Evolutionary conservation across 2,888 invertebrate genomes (phyloP).

Genomic region (Anodontia alba): DNA sequence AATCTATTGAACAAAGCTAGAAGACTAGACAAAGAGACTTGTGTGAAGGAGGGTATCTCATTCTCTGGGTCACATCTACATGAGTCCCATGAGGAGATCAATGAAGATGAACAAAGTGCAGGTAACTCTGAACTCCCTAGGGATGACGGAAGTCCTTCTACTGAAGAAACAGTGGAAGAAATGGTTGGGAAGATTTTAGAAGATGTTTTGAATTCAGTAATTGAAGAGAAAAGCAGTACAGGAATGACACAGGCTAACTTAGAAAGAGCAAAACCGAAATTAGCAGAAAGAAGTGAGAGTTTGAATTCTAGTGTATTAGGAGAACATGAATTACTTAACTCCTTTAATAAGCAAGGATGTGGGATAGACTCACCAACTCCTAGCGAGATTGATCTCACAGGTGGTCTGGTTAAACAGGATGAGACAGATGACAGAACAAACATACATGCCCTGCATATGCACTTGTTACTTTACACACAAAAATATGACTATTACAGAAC

Average conservation of each 20-base stretch:
- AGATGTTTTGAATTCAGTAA: conserved; percentile 53
- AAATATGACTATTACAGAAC: conserved; percentile 91
- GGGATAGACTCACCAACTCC: conserved; percentile 76
- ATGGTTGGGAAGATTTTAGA: conserved; percentile 84
- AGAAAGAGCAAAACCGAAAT: conserved; percentile 9
- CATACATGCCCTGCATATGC: conserved; percentile 92
- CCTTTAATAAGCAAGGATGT: conserved; percentile 69
- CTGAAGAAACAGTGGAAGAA: conserved; percentile 86
- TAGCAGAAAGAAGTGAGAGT: conserved; percentile 42
- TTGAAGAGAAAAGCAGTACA: conserved; percentile 76
- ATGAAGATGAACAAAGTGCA: conserved; percentile 41
- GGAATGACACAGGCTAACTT: conserved; percentile 84
- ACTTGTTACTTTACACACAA: conserved; percentile 92
- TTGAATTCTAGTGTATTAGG: conserved; percentile 64
- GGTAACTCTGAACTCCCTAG: neutral
- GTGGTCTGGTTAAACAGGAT: conserved; percentile 16
- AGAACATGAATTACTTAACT: conserved; percentile 74
- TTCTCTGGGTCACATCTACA: conserved; percentile 75
- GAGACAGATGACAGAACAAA: conserved; percentile 75
- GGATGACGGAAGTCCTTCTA: conserved; percentile 11
- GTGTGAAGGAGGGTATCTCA: conserved; percentile 82
- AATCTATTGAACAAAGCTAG: conserved; percentile 72
- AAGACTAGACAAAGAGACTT: conserved; percentile 80
- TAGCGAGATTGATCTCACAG: conserved; percentile 71
- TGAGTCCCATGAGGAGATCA: conserved; percentile 52